Percentiles rank a stretch among this genome's conserved stretches.
These are phyloP conservation scores for Pteromalus puparum DNA, from an alignment of 1,140 invertebrate species.

Conservation along the genomic window DNA sequence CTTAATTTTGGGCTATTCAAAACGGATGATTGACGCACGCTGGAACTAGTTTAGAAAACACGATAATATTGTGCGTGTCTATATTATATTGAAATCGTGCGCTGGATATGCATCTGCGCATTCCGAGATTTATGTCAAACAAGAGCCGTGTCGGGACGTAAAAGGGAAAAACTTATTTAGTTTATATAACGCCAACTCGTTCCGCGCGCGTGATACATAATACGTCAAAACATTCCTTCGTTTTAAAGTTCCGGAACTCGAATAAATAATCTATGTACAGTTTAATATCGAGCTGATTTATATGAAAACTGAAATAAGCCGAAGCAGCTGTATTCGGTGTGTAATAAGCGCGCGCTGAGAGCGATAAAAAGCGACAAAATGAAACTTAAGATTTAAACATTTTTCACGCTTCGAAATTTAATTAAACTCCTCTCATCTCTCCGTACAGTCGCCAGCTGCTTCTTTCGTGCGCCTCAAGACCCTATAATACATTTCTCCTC, in stretches of 20 bases:
- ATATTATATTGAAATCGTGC: too few species aligned
- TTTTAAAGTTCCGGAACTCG: not conserved
- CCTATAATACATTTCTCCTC: constrained; percentile 9
- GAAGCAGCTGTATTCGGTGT: not conserved
- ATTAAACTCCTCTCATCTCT: constrained; percentile 32
- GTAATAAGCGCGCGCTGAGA: not conserved
- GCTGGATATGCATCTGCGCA: not conserved
- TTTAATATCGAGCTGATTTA: constrained; percentile 22
- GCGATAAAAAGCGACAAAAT: not conserved
- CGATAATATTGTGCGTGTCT: too few species aligned
- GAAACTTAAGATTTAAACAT: constrained; percentile 28
- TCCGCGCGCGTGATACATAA: too few species aligned
- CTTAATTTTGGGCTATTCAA: not conserved
- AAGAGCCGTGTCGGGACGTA: not conserved
- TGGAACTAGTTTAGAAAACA: not conserved
- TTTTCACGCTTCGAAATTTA: constrained; percentile 31
- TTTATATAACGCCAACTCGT: not conserved
- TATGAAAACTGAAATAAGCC: constrained; percentile 5
- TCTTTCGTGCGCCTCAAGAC: not conserved
- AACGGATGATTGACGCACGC: not conserved
- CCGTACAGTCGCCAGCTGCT: constrained; percentile 16
- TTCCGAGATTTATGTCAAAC: not conserved
- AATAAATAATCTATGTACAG: not conserved
- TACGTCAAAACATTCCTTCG: not conserved
- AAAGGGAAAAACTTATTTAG: not conserved